These are phyloP conservation scores for Pangasianodon hypophthalmus DNA, from an alignment of 2,113 vertebrate genomes.

Conservation along the genomic window DNA sequence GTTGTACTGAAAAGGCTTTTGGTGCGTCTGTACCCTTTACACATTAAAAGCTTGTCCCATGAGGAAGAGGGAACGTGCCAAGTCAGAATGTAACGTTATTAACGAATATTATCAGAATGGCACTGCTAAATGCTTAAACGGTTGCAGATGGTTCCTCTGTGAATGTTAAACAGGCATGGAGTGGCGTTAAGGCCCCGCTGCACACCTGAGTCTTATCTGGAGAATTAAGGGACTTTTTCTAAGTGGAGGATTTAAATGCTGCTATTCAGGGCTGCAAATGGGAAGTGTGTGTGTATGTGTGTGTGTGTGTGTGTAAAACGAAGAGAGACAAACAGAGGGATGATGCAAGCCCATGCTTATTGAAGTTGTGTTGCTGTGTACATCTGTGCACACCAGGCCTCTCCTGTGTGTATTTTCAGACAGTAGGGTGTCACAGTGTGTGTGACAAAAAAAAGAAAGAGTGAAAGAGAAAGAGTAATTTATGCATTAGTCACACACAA, in stretches of 20 bases:
- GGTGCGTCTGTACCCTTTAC: slow-evolving; percentile 1
- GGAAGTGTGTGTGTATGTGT: slow-evolving; percentile 11
- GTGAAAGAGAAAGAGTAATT: slow-evolving; percentile 7
- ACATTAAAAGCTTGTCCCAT: slow-evolving; percentile 23
- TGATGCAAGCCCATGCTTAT: not conserved
- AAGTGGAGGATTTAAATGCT: slow-evolving; percentile 34
- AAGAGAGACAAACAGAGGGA: not conserved
- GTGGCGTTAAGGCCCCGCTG: slow-evolving; percentile 18
- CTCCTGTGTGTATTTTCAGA: not conserved
- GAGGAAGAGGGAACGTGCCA: slow-evolving; percentile 40
- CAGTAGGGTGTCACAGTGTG: not conserved
- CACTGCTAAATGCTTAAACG: slow-evolving; percentile 49
- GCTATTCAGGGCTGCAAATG: slow-evolving; percentile 19
- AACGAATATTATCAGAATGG: slow-evolving; percentile 24
- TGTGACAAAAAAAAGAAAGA: not conserved
- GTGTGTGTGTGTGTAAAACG: not conserved
- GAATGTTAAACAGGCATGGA: slow-evolving; percentile 34
- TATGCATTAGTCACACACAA: not conserved
- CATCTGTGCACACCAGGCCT: not conserved
- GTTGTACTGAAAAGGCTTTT: slow-evolving; percentile 15
- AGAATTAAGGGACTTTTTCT: slow-evolving; percentile 42
- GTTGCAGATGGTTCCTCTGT: slow-evolving; percentile 55
- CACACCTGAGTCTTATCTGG: slow-evolving; percentile 52
- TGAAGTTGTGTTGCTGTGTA: not conserved
- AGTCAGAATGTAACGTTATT: slow-evolving; percentile 25